Percentiles rank a stretch among this genome's conserved stretches.
Evolutionary conservation across 1,140 invertebrate genomes (phyloP).

Genomic region (Diprion similis): DNA sequence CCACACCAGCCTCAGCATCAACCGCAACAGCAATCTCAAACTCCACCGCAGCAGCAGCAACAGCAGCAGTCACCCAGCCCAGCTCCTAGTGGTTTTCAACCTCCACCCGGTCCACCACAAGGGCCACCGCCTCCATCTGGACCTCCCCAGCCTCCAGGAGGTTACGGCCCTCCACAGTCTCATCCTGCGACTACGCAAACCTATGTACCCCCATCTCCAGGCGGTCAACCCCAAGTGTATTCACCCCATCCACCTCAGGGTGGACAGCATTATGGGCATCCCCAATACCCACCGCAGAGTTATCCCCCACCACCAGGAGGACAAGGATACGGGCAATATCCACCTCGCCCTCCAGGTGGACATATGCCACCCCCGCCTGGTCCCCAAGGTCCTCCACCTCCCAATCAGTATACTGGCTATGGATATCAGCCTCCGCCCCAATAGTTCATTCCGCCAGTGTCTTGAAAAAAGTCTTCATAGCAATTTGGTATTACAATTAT

Average conservation of each 20-base stretch:
- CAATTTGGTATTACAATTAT: no score
- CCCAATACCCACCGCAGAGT: conserved; percentile 58
- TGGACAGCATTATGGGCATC: conserved; percentile 57
- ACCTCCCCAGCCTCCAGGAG: conserved; percentile 45
- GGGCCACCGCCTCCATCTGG: conserved; percentile 48
- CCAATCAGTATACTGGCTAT: conserved; percentile 61
- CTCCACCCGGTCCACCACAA: conserved; percentile 55
- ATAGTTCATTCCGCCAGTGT: conserved; percentile 9
- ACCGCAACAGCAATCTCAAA: conserved; percentile 46
- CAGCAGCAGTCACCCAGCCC: conserved; percentile 57
- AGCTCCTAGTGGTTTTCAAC: conserved; percentile 56
- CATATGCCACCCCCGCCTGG: conserved; percentile 60
- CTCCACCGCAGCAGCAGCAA: conserved; percentile 39
- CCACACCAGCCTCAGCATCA: conserved; percentile 41
- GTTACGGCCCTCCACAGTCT: conserved; percentile 52
- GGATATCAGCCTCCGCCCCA: conserved; percentile 62
- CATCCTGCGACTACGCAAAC: conserved; percentile 58
- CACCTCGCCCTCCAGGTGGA: conserved; percentile 53
- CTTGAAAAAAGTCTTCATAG: background rate
- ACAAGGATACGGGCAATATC: conserved; percentile 58
- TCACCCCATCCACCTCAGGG: conserved; percentile 56
- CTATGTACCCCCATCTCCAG: conserved; percentile 54
- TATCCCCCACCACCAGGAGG: conserved; percentile 57
- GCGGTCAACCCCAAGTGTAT: conserved; percentile 56
- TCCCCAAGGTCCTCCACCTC: conserved; percentile 58